Percentiles rank a stretch among this genome's conserved stretches.
Evolutionary conservation across 2,888 invertebrate genomes (phyloP).

Genomic region (Protodeltote pygarga): DNA sequence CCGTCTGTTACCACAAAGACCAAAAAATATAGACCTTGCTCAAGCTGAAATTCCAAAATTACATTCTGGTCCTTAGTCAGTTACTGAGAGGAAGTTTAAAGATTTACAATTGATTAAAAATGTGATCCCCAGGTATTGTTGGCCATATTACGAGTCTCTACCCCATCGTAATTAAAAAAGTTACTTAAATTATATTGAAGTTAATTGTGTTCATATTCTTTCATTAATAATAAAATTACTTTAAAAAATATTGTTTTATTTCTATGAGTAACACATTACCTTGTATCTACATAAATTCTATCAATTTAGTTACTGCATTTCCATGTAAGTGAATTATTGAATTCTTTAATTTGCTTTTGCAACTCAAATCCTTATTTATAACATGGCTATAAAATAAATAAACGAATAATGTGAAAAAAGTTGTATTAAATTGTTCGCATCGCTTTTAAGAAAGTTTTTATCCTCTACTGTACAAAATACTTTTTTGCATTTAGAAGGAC

Average conservation of each 20-base stretch:
- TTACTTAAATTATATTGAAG: slow-evolving; percentile 1
- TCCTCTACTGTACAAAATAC: no score
- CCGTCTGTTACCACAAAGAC: slow-evolving; percentile 8
- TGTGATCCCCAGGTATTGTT: slow-evolving; percentile 11
- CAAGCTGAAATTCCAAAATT: slow-evolving; percentile 9
- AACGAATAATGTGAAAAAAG: slow-evolving; percentile 7
- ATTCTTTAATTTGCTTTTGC: slow-evolving; percentile 3
- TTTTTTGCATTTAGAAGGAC: no score
- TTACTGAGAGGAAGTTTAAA: slow-evolving; percentile 11
- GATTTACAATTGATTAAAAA: slow-evolving; percentile 13
- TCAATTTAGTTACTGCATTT: slow-evolving; percentile 7
- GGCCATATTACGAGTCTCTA: slow-evolving; percentile 14
- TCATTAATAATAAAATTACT: no score
- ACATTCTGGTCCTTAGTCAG: slow-evolving; percentile 10
- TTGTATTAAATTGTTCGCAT: slow-evolving; percentile 7
- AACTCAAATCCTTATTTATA: slow-evolving; percentile 3
- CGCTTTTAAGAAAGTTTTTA: no score
- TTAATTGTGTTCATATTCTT: no score
- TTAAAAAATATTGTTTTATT: slow-evolving; percentile 2
- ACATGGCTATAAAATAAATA: slow-evolving; percentile 7
- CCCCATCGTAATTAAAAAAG: slow-evolving; percentile 9
- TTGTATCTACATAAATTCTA: slow-evolving; percentile 5
- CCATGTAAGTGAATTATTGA: slow-evolving; percentile 6
- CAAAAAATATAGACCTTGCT: slow-evolving; percentile 12
- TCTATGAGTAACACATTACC: slow-evolving; percentile 6